phyloP scores from a whole-genome alignment of 2,888 invertebrate species.

The Microdon myrmicae region DNA sequence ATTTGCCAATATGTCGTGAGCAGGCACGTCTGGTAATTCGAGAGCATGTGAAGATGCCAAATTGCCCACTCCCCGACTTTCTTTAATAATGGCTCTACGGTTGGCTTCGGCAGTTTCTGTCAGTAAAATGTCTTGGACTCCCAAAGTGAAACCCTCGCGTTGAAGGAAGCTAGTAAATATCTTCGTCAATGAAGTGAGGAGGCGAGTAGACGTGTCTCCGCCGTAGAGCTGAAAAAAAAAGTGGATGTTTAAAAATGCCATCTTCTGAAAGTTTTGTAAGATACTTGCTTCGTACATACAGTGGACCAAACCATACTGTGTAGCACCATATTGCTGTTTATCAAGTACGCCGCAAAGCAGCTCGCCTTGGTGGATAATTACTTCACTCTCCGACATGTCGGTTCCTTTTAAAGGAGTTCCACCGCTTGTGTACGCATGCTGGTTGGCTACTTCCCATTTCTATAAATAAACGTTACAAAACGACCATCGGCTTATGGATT shows the following conservation, averaged over 20 bases:
- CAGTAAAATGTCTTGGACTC: slow-evolving; percentile 94
- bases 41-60: slow-evolving; percentile 77
- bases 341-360: slow-evolving; percentile 88
- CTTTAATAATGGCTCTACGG: slow-evolving; percentile 75
- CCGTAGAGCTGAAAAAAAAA: slow-evolving; percentile 80
- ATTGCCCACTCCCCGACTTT: slow-evolving; percentile 74
- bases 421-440: slow-evolving; percentile 69
- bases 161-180: slow-evolving; percentile 92
- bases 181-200: slow-evolving; percentile 91
- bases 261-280: background rate
- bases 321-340: slow-evolving; percentile 96
- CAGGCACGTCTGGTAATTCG: slow-evolving; percentile 72
- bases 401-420: slow-evolving; percentile 72
- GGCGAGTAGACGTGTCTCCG: slow-evolving; percentile 80
- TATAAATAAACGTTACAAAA: slow-evolving; percentile 6
- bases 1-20: slow-evolving; percentile 71
- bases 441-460: slow-evolving; percentile 63
- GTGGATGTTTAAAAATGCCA: background rate
- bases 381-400: slow-evolving; percentile 89
- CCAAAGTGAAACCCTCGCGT: slow-evolving; percentile 91
- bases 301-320: slow-evolving; percentile 93
- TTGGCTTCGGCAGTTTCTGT: slow-evolving; percentile 76
- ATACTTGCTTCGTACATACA: slow-evolving; percentile 83
- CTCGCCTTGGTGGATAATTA: slow-evolving; percentile 88
- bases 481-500: slow-evolving; percentile 66